Percentiles rank a stretch among this genome's conserved stretches.
Conservation (phyloP, 2,797 vertebrate genomes). For the Eulemur coronatus region DNA sequence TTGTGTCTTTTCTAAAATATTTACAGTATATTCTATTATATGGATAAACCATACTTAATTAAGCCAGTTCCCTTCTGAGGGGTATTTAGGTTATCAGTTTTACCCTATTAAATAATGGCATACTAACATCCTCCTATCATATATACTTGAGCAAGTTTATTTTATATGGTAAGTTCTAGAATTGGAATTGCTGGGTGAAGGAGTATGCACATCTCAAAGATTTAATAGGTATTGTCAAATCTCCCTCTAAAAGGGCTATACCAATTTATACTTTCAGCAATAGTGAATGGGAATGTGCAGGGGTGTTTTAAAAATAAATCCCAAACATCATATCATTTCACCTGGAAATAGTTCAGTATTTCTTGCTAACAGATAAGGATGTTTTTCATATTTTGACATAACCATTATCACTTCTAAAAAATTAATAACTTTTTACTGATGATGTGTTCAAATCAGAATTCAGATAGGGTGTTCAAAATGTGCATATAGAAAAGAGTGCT, state of each 20-base stretch:
- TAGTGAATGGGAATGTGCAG: neutral
- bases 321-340: neutral
- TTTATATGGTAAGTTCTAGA: neutral
- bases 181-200: neutral
- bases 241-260: neutral
- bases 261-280: neutral
- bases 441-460: neutral
- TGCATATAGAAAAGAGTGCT: neutral
- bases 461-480: neutral
- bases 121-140: too few relatives aligned
- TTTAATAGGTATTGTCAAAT: neutral
- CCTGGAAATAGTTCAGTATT: neutral
- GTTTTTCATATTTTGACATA: neutral
- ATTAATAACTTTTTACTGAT: neutral
- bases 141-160: neutral
- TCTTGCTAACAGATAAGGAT: neutral
- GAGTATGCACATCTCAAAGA: neutral
- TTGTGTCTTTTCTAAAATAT: neutral
- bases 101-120: neutral
- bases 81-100: neutral
- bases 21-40: neutral
- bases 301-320: neutral
- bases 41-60: neutral
- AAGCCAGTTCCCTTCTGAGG: neutral
- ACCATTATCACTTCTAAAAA: neutral